phyloP scores from a whole-genome alignment of 2,888 invertebrate genomes.

The Stictocephala bisonia region DNA sequence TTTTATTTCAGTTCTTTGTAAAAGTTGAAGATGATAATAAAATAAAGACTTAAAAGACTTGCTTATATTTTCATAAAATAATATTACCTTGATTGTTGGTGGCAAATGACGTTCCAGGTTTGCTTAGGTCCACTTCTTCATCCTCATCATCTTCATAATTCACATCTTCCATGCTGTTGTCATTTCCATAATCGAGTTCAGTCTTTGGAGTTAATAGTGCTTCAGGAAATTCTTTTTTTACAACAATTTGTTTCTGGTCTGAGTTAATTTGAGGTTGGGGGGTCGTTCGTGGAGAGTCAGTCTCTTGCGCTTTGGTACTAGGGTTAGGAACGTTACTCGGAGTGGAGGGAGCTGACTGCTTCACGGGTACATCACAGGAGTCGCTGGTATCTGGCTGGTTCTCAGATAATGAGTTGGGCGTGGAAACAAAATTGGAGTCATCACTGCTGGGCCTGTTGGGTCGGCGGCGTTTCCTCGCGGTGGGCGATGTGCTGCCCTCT shows the following conservation, averaged over 20 bases:
- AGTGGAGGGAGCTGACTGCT: slow-evolving; percentile 3
- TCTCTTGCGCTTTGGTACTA: slow-evolving; percentile 38
- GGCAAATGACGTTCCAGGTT: slow-evolving; percentile 73
- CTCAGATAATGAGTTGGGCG: slow-evolving; percentile 50
- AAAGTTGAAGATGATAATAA: no score
- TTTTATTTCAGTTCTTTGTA: no score
- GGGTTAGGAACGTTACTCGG: slow-evolving; percentile 42
- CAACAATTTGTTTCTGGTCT: slow-evolving; percentile 49
- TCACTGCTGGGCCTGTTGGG: slow-evolving; percentile 57
- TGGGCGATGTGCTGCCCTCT: slow-evolving; percentile 56
- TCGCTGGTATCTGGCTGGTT: slow-evolving; percentile 56
- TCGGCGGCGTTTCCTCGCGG: slow-evolving; percentile 54
- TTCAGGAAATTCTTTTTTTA: slow-evolving; percentile 57
- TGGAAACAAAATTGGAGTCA: slow-evolving; percentile 53
- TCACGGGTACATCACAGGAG: slow-evolving; percentile 56
- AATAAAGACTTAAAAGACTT: no score
- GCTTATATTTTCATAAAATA: background rate
- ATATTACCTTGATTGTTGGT: slow-evolving; percentile 72
- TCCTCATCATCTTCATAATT: slow-evolving; percentile 79
- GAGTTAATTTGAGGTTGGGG: slow-evolving; percentile 29
- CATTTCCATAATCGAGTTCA: slow-evolving; percentile 74
- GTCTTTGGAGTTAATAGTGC: slow-evolving; percentile 76
- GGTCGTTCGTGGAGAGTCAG: slow-evolving; percentile 22
- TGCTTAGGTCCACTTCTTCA: slow-evolving; percentile 73
- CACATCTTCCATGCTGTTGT: slow-evolving; percentile 85